Percentiles rank a stretch among this genome's conserved stretches.
Evolutionary conservation across 1,140 invertebrate species (phyloP).

Genomic region (Scaptomyza graminum): DNA sequence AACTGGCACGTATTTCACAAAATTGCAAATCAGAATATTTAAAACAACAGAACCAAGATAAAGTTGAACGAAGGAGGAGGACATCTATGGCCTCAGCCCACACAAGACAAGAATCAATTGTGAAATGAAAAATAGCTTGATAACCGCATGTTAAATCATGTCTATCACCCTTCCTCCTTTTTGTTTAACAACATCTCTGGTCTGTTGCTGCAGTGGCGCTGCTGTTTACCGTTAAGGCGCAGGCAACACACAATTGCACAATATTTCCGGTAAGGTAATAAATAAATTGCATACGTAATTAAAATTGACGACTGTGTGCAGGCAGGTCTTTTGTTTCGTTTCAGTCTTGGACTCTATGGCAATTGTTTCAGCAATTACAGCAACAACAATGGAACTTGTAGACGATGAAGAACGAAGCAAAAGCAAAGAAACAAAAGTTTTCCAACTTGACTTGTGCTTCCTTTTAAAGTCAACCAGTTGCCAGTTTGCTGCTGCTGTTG

Average conservation of each 20-base stretch:
- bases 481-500: constrained; percentile 55
- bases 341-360: constrained; percentile 24
- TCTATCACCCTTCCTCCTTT: background rate
- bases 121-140: constrained; percentile 74
- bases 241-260: constrained; percentile 70
- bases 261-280: constrained; percentile 81
- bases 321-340: constrained; percentile 30
- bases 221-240: constrained; percentile 42
- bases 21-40: constrained; percentile 17
- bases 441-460: constrained; percentile 73
- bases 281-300: constrained; percentile 83
- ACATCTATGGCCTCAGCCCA: constrained; percentile 7
- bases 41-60: background rate
- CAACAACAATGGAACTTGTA: constrained; percentile 42
- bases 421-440: constrained; percentile 61
- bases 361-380: constrained; percentile 64
- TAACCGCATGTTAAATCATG: constrained; percentile 72
- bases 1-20: constrained; percentile 3
- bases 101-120: constrained; percentile 64
- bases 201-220: constrained; percentile 4
- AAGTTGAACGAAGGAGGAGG: background rate
- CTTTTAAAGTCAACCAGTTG: constrained; percentile 71
- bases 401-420: constrained; percentile 2
- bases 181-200: background rate
- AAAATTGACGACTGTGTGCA: constrained; percentile 76